phyloP scores from a whole-genome alignment of 92 coral and sea anemone genomes.

The Blastomussa wellsi region DNA sequence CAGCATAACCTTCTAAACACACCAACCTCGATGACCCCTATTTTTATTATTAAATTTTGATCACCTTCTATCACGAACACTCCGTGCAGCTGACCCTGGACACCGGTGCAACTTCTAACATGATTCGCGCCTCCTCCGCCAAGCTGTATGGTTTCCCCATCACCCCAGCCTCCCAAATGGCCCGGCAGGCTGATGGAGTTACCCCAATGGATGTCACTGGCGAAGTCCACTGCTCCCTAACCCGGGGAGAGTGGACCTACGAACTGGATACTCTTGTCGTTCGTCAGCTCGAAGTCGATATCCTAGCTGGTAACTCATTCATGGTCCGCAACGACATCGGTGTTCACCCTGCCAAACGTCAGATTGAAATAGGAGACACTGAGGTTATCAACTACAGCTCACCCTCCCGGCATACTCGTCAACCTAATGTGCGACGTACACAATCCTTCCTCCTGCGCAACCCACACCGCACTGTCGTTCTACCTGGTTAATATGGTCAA shows the following conservation, averaged over 20 bases:
- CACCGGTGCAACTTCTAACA: conserved; percentile 35
- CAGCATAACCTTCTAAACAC: too few relatives aligned
- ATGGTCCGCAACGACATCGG: conserved; percentile 49
- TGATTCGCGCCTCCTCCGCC: conserved; percentile 26
- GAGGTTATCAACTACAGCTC: conserved; percentile 40
- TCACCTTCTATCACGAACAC: conserved; percentile 7
- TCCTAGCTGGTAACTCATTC: conserved; percentile 57
- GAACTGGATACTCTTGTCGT: conserved; percentile 53
- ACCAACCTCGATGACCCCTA: too few relatives aligned
- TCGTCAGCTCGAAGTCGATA: conserved; percentile 37
- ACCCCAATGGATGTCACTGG: conserved; percentile 68
- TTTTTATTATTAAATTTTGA: too few relatives aligned
- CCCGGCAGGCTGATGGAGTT: conserved; percentile 58
- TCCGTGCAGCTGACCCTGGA: conserved; percentile 55
- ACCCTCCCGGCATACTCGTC: conserved; percentile 35
- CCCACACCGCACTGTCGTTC: conserved; percentile 45
- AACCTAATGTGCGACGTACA: conserved; percentile 51
- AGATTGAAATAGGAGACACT: too few relatives aligned
- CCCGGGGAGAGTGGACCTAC: conserved; percentile 35
- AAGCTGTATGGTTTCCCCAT: conserved; percentile 51
- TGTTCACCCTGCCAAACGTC: too few relatives aligned
- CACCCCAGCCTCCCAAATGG: conserved; percentile 61
- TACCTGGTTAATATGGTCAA: conserved; percentile 54
- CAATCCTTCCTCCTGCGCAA: conserved; percentile 61
- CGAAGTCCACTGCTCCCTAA: conserved; percentile 52